Percentiles rank a stretch among this genome's conserved stretches.
These are phyloP conservation scores for Zoanthus solanderi DNA, from an alignment of 92 coral and sea anemone species.

Conservation along the genomic window DNA sequence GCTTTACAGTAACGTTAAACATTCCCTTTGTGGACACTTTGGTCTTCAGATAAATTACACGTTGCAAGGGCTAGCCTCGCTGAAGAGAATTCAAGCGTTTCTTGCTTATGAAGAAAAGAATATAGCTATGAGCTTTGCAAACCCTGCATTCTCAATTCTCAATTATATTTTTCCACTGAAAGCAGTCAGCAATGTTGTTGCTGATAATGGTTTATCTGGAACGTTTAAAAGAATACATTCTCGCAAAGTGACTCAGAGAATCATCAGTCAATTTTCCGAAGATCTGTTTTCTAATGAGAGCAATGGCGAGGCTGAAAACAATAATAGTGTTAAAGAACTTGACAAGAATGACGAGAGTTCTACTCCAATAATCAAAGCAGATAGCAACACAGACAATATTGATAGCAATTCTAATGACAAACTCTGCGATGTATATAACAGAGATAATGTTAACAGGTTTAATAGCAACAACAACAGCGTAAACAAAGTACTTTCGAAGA, in stretches of 20 bases:
- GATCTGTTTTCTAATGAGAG: not conserved
- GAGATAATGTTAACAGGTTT: not conserved
- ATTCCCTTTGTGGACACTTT: slow-evolving; percentile 47
- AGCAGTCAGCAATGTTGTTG: slow-evolving; percentile 1
- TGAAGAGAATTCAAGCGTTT: slow-evolving; percentile 32
- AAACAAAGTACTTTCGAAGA: not conserved
- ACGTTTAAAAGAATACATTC: slow-evolving; percentile 34
- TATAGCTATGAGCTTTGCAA: slow-evolving; percentile 30
- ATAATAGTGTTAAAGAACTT: not conserved
- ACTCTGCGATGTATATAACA: not conserved
- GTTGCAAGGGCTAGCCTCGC: slow-evolving; percentile 33
- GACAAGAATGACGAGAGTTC: not conserved
- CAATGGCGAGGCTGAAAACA: not conserved
- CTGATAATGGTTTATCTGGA: slow-evolving; percentile 29
- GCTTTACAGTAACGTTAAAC: slow-evolving; percentile 27
- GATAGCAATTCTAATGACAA: not conserved
- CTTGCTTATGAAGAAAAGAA: slow-evolving; percentile 34
- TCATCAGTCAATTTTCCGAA: not conserved
- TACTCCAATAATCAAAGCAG: not conserved
- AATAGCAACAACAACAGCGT: slow-evolving; percentile 7
- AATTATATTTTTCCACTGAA: slow-evolving; percentile 33
- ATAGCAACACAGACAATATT: not conserved
- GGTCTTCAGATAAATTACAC: slow-evolving; percentile 41
- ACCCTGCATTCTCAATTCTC: slow-evolving; percentile 41
- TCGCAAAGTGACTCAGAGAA: not conserved